Conservation (phyloP, 2,888 invertebrate genomes). For the Margaritifera margaritifera region DNA sequence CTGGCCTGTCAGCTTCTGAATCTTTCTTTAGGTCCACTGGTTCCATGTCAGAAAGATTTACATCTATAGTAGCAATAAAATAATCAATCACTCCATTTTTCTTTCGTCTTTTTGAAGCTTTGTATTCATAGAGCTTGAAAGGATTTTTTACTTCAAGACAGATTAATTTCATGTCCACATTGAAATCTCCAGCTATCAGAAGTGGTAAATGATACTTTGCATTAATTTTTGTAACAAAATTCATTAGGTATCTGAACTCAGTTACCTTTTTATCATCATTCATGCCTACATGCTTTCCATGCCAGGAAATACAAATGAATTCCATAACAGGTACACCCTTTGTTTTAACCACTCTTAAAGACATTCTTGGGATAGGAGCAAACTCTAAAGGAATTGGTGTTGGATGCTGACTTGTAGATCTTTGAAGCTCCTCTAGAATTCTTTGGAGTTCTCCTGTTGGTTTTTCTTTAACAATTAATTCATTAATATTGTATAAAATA, state of each 20-base stretch:
- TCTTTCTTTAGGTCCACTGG: slow-evolving; percentile 19
- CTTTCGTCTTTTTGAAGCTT: slow-evolving; percentile 20
- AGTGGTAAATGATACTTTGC: slow-evolving; percentile 24
- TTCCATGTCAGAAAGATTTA: slow-evolving; percentile 13
- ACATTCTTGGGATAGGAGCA: slow-evolving; percentile 26
- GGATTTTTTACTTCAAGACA: slow-evolving; percentile 18
- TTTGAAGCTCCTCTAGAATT: slow-evolving; percentile 17
- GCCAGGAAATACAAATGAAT: slow-evolving; percentile 35
- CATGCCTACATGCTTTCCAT: slow-evolving; percentile 13
- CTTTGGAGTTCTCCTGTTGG: slow-evolving; percentile 11
- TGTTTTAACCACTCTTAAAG: slow-evolving; percentile 8
- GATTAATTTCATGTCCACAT: slow-evolving; percentile 19
- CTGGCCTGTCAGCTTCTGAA: slow-evolving; percentile 13
- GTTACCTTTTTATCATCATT: slow-evolving; percentile 13
- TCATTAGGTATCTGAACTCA: slow-evolving; percentile 23
- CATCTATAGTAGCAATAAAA: slow-evolving; percentile 24
- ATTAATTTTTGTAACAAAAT: slow-evolving; percentile 23
- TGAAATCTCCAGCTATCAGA: slow-evolving; percentile 27
- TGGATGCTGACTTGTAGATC: slow-evolving; percentile 15
- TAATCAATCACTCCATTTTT: slow-evolving; percentile 18
- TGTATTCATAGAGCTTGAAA: slow-evolving; percentile 26
- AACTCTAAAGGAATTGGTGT: slow-evolving; percentile 20
- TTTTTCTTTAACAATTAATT: slow-evolving; percentile 12
- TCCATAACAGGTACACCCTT: slow-evolving; percentile 12
- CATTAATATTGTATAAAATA: slow-evolving; percentile 16